Evolutionary conservation across 2,888 invertebrate genomes (phyloP).

Genomic region (Rhamnusium bicolor): DNA sequence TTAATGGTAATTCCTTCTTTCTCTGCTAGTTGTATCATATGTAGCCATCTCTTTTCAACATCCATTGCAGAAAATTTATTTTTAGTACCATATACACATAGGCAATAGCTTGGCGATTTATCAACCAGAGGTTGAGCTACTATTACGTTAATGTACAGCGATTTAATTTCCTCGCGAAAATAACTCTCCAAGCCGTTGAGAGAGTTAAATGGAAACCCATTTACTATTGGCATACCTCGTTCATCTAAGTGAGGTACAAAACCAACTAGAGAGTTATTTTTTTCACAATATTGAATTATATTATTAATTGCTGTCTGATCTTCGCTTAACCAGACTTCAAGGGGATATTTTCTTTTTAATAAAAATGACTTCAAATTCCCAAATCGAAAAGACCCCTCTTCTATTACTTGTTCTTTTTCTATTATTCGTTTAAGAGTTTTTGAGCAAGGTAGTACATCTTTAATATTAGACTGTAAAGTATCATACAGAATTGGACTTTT

Average conservation of each 20-base stretch:
- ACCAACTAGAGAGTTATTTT: slow-evolving; percentile 33
- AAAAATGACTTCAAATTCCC: not conserved
- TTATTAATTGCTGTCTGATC: slow-evolving; percentile 35
- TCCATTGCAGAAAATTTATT: slow-evolving; percentile 43
- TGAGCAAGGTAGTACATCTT: not conserved
- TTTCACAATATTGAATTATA: slow-evolving; percentile 31
- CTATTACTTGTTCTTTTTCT: slow-evolving; percentile 12
- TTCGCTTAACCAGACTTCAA: slow-evolving; percentile 35
- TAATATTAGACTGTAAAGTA: not conserved
- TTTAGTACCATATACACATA: slow-evolving; percentile 42
- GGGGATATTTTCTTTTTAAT: slow-evolving; percentile 10
- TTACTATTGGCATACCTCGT: slow-evolving; percentile 13
- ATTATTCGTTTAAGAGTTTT: slow-evolving; percentile 5
- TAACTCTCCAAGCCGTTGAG: not conserved
- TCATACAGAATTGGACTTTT: not conserved
- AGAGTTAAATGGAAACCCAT: not conserved
- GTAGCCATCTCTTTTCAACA: slow-evolving; percentile 39
- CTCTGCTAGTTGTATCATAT: slow-evolving; percentile 17
- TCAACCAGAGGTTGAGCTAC: slow-evolving; percentile 40
- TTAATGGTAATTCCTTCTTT: slow-evolving; percentile 30
- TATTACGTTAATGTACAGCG: slow-evolving; percentile 25
- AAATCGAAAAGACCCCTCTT: slow-evolving; percentile 21
- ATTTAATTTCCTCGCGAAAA: slow-evolving; percentile 30
- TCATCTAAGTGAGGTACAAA: slow-evolving; percentile 24
- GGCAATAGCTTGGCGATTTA: slow-evolving; percentile 41